Base-by-base conservation (phyloP, 2,113 vertebrate species). In the Atrichornis clamosus region DNA sequence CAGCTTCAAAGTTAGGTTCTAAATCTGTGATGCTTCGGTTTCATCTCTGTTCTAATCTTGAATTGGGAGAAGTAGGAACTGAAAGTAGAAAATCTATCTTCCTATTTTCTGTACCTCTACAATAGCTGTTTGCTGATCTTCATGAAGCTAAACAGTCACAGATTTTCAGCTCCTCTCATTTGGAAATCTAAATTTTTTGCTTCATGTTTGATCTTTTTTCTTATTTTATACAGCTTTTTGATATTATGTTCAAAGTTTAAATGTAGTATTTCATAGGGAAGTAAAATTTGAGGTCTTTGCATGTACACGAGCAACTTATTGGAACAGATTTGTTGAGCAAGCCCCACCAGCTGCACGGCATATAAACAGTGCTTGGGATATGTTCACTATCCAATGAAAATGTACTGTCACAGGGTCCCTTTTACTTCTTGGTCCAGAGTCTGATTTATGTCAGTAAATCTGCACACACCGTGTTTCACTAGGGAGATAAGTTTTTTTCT, bases 251-350 rank as follows among this genome's bases (percentile, higher is more conserved):
- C 55, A 46, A 76, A 80, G 63, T 39, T 52, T 70, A n/a, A 47
- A 84, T 7, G 21, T 9, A 50, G 7, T 20, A 13, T 50, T 81
- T 63, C 60, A 60, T 73, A 63, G 13, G 33, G 17, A 33, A 86
- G 33, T 35, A 75, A 62, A 83, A 70, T 67, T 18, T 46, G 56
- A 84, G 27, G 26, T 39, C 21, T 85, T 55, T 53, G 42, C 41
- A 27, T 1, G 3, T 41, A 30, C 22, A 18, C 0, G 0, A 53
- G 37, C 32, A 74, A 6, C 15, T 77, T 18, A 63, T 21, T 5
- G 1, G 47, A 44, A 50, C 10, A 32, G 41, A 35, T 88, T 35
- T 89, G n/a, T 83, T 75, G 10, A 26, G 39, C 26, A 44, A 75
- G 23, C 26, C 62, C 2, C 0, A n/a, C 37, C 19, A 73, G 24